phyloP scores from a whole-genome alignment of 2,888 invertebrate species.

The Yponomeuta sedellus region DNA sequence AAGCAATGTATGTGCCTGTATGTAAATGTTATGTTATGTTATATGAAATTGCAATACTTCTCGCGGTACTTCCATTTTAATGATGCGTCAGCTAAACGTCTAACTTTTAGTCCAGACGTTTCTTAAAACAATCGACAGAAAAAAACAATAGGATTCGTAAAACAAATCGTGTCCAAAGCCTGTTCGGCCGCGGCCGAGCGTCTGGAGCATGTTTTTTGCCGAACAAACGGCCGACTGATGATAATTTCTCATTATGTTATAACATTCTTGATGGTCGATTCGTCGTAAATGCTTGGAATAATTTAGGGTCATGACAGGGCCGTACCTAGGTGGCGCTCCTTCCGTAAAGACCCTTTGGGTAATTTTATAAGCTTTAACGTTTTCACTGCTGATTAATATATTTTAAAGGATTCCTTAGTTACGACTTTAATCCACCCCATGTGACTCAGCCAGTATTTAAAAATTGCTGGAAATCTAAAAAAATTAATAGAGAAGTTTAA shows the following conservation, averaged over 20 bases:
- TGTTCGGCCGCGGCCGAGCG: slow-evolving; percentile 22
- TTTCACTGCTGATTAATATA: too few relatives aligned
- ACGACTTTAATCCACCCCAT: too few relatives aligned
- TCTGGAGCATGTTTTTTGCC: slow-evolving; percentile 55
- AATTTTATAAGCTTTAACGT: too few relatives aligned
- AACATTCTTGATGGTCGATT: slow-evolving; percentile 69
- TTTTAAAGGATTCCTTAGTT: too few relatives aligned
- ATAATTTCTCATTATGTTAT: slow-evolving; percentile 76
- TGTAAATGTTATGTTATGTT: too few relatives aligned
- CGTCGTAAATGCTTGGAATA: slow-evolving; percentile 74
- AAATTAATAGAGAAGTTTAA: too few relatives aligned
- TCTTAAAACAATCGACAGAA: slow-evolving; percentile 60
- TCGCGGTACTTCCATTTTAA: too few relatives aligned
- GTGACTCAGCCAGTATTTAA: too few relatives aligned
- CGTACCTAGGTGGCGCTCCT: neutral
- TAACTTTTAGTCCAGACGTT: neutral
- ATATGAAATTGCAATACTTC: too few relatives aligned
- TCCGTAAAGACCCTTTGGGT: neutral
- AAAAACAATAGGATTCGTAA: slow-evolving; percentile 60
- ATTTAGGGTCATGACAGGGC: slow-evolving; percentile 65
- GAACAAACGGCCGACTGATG: slow-evolving; percentile 47
- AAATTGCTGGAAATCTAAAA: too few relatives aligned
- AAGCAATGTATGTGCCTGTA: too few relatives aligned
- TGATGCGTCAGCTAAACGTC: too few relatives aligned
- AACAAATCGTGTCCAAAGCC: slow-evolving; percentile 53